Base-by-base conservation (phyloP, 2,113 vertebrate genomes). In the Silurus glanis region DNA sequence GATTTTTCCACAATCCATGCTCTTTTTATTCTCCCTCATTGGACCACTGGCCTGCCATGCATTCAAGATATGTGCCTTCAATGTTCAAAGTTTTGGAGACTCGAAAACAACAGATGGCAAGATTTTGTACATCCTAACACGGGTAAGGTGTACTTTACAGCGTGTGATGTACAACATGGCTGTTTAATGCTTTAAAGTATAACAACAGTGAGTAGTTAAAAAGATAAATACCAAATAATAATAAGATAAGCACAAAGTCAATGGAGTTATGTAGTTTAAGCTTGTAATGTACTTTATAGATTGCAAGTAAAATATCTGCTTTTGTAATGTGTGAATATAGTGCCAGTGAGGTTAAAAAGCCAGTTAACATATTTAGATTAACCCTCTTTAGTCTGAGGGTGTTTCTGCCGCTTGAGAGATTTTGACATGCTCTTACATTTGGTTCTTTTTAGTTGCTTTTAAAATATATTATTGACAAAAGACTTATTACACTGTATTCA, bases 31-130 rank as follows among this genome's bases (percentile, higher is more conserved):
- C 86, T 86, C 91, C 66, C 81, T 17, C 45, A 87, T 19, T 47
- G 64, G 66, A 84, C 37, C 4, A 64, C 59, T 84, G 55, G 4
- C 21, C 62, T 86, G 86, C 4, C 87, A 90, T 8, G 88, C 86
- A 3, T 93, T 94, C 64, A 89, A 86, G 85, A 89, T 93, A 64
- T 95, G 94, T 87, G 92, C 95, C 59, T 95, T 95, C 84, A 95
- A 95, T 75, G 85, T 94, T 51, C 92, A 93, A 0, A 90, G 90
- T 87, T 95, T 94, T 85, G 94, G 95, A 6, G 94, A 94, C 0
- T 92, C 94, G 47, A 95, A 95, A 86, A 10, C 92, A 49, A 89
- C 86, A 78, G 92, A 95, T 51, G 47, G 0, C 3, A 58, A 71
- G 5, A 90, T 95, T 67, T 92, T 95, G 93, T 49, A 62, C 0